Evolutionary conservation across 2,113 vertebrate genomes (phyloP).

Genomic region (Meriones unguiculatus): DNA sequence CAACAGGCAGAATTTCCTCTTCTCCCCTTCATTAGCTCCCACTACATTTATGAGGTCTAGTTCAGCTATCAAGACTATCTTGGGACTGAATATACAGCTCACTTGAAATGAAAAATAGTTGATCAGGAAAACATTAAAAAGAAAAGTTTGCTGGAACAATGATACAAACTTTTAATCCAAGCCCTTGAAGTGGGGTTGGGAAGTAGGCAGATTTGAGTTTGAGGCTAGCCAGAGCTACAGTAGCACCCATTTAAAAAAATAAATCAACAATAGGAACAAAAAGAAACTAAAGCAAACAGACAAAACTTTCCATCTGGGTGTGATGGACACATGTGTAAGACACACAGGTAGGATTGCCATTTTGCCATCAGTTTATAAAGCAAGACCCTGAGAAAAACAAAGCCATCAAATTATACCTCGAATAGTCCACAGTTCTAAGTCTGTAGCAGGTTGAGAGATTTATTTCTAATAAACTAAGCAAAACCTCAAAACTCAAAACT

Average conservation of each 20-base stretch:
- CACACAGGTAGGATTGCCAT: background rate
- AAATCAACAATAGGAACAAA: background rate
- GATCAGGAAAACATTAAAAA: background rate
- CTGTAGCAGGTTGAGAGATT: background rate
- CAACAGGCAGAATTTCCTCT: background rate
- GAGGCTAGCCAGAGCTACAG: background rate
- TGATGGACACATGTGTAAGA: background rate
- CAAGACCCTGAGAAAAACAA: background rate
- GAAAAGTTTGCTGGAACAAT: background rate
- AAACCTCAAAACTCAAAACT: background rate
- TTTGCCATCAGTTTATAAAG: background rate
- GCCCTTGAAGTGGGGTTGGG: background rate
- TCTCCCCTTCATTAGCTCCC: background rate
- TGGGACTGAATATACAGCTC: background rate
- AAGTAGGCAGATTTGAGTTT: background rate
- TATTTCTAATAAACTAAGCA: conserved; percentile 45
- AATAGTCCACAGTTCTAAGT: background rate
- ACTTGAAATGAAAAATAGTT: too few species aligned
- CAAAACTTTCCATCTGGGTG: background rate
- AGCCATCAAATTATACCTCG: background rate
- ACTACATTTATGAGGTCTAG: background rate
- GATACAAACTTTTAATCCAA: background rate
- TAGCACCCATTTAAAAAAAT: background rate
- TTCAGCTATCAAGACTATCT: conserved; percentile 19
- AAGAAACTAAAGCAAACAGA: background rate